These are phyloP conservation scores for Octopus sinensis DNA, from an alignment of 1,140 invertebrate genomes.

Conservation along the genomic window DNA sequence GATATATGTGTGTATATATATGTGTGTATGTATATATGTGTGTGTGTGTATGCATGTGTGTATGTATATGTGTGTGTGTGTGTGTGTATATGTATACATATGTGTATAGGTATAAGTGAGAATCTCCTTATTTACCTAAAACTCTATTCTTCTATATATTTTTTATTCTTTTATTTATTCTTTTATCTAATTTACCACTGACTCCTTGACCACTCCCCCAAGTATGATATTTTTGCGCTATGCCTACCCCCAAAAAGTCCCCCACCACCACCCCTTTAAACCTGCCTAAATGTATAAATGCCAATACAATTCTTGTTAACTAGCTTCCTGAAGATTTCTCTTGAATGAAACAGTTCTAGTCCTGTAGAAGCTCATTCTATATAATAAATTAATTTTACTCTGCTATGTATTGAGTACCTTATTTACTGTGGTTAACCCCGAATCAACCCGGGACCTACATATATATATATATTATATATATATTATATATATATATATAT, in stretches of 20 bases:
- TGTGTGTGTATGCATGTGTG: conserved; percentile 18
- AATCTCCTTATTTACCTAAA: neutral
- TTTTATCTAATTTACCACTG: neutral
- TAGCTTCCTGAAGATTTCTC: no score
- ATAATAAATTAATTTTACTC: neutral
- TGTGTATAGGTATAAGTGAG: conserved; percentile 2
- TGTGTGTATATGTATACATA: conserved; percentile 23
- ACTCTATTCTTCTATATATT: neutral
- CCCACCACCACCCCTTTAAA: no score
- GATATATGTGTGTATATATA: conserved; percentile 13
- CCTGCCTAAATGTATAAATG: no score
- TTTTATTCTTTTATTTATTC: neutral
- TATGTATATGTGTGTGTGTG: conserved; percentile 20
- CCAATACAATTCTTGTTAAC: no score
- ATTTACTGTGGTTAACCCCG: neutral
- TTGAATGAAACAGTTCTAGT: no score
- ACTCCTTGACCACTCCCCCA: neutral
- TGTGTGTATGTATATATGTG: conserved; percentile 17
- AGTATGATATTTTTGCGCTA: no score
- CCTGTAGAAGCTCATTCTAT: no score
- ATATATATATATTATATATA: no score
- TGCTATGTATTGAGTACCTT: neutral
- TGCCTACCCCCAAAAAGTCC: no score
- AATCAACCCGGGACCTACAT: neutral
- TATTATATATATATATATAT: no score